Base-by-base conservation (phyloP, 2,888 invertebrate species). In the Chrysolina haemoptera region DNA sequence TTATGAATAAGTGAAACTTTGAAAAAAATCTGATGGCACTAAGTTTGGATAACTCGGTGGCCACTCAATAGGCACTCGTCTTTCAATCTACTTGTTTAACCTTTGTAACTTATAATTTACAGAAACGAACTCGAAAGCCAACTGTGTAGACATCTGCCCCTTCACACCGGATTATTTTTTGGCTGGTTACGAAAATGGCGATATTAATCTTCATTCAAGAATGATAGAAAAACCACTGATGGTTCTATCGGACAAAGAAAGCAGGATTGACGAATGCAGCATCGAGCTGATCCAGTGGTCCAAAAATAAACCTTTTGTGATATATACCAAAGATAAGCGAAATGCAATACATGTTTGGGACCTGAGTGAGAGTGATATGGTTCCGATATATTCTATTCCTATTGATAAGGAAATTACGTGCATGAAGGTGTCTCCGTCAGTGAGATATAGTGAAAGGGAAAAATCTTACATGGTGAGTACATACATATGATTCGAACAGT, bases 261-360 rank as follows among this genome's bases (percentile, higher is more conserved):
- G 85, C 71, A 83, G 81, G 62, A 82, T 84, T 14, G 75, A 73
- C 8, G 83, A 76, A 10, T 82, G 82, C 6, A 83, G 84, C 12
- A 85, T 91, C 43, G 87, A 87, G 77, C 81, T 84, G 4, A 81
- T 91, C 9, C 89, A 89, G 79, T 91, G 91, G 91, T 91, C 90
- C 0, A 87, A 85, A 67, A 88, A 89, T 14, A 89, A 88, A 81
- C 90, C 91, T 0, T 89, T 89, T 73, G 86, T 89, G 20, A 86
- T 91, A 80, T 91, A 89, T 78, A 86, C 88, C 16, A 85, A 90
- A 75, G 90, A 90, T 81, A 81, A 83, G 27, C 79, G 73, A 50
- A 89, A 86, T 79, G 88, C 88, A 46, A 86, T 91, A 59, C 88
- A 90, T 73, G 83, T 90, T 48, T 91, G 91, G 91, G 88, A 91